Conservation (phyloP, 2,888 invertebrate genomes). For the Apocheima hispidaria region DNA sequence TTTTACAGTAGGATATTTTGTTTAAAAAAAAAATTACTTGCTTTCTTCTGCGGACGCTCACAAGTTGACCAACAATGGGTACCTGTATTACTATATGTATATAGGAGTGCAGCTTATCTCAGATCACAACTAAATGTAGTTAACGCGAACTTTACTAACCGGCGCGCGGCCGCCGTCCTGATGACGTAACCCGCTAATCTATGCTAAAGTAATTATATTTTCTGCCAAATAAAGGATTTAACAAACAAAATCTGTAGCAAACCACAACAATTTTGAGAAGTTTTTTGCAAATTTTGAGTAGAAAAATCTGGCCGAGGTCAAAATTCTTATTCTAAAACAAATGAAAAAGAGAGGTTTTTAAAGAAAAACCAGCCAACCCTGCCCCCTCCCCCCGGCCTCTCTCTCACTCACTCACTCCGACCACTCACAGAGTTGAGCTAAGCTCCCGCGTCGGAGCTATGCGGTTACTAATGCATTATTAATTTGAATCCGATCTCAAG, state of each 20-base stretch:
- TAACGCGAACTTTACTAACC: neutral
- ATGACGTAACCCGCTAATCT: too few relatives aligned
- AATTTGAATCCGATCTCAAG: constrained; percentile 14
- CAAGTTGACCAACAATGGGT: neutral
- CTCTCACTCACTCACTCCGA: neutral
- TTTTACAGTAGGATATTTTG: too few relatives aligned
- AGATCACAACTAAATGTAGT: neutral
- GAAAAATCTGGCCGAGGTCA: too few relatives aligned
- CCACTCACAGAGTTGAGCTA: constrained; percentile 3
- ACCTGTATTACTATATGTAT: neutral
- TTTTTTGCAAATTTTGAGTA: too few relatives aligned
- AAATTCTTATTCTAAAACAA: too few relatives aligned
- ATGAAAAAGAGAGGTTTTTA: neutral
- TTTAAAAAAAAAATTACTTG: too few relatives aligned
- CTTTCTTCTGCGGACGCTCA: too few relatives aligned
- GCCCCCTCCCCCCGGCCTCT: neutral
- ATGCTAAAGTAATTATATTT: too few relatives aligned
- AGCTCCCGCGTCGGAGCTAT: constrained; percentile 6
- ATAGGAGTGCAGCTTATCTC: neutral
- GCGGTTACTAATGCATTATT: constrained; percentile 28
- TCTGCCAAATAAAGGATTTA: too few relatives aligned
- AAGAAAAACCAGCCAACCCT: neutral
- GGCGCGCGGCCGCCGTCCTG: too few relatives aligned
- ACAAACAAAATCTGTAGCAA: too few relatives aligned
- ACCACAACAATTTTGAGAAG: too few relatives aligned